These are phyloP conservation scores for Propithecus deckenii DNA, from an alignment of 2,797 vertebrate species.

Conservation along the genomic window DNA sequence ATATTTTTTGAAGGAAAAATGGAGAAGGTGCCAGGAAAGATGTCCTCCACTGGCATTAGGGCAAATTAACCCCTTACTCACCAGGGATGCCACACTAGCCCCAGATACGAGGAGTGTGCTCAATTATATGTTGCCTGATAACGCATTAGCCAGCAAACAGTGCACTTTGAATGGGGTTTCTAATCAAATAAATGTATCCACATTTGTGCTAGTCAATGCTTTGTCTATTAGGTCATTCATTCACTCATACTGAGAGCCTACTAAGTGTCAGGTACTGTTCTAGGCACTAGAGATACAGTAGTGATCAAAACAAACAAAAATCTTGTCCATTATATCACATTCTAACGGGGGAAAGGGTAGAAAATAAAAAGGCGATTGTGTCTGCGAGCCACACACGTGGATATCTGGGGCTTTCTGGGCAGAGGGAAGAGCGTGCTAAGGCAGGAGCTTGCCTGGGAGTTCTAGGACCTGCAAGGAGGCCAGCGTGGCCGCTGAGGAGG, in stretches of 20 bases:
- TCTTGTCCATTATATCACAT: neutral
- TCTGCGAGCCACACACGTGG: neutral
- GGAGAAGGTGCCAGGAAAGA: conserved; percentile 39
- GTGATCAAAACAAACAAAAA: neutral
- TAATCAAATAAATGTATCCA: neutral
- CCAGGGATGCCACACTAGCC: neutral
- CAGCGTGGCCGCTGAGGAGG: neutral
- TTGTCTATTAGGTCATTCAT: neutral
- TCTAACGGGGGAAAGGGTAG: neutral
- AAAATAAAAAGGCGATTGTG: neutral
- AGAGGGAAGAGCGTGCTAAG: neutral
- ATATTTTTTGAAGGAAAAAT: conserved; percentile 49
- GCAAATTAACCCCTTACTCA: conserved; percentile 4
- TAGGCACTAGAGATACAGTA: neutral
- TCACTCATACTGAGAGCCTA: neutral
- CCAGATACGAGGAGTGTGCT: neutral
- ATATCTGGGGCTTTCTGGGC: neutral
- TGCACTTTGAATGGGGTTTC: neutral
- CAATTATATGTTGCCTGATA: neutral
- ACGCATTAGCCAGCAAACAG: neutral
- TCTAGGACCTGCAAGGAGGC: neutral
- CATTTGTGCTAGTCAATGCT: neutral
- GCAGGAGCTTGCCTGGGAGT: neutral
- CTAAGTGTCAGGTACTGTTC: neutral
- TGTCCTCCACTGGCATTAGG: conserved; percentile 49